Percentiles rank a stretch among this genome's conserved stretches.
Conservation (phyloP, 2,888 invertebrate genomes). For the Pasiphila rectangulata region DNA sequence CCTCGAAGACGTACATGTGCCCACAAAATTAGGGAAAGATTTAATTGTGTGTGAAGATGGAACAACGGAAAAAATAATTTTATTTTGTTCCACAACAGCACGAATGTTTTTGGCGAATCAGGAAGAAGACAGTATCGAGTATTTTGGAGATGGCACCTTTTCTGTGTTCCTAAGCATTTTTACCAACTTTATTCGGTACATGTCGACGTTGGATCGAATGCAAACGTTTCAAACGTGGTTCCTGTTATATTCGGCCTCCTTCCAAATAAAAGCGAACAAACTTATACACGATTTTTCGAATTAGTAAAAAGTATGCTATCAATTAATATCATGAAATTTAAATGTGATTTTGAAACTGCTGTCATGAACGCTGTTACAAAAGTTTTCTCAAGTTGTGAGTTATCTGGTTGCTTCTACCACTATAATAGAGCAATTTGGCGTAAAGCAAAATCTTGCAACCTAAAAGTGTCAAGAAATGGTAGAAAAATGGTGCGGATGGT, state of each 20-base stretch:
- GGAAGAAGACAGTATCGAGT: too few relatives aligned
- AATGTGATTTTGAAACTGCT: conserved; percentile 1
- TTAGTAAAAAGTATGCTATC: background rate
- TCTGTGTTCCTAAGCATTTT: conserved; percentile 4
- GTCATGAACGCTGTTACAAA: too few relatives aligned
- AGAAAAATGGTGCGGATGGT: too few relatives aligned
- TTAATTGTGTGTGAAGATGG: conserved; percentile 16
- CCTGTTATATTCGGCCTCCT: conserved; percentile 2
- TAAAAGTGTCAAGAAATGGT: too few relatives aligned
- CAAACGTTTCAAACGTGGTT: background rate
- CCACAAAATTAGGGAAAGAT: conserved; percentile 12
- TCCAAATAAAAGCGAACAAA: conserved; percentile 1
- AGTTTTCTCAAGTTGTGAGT: too few relatives aligned
- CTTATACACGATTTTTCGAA: background rate
- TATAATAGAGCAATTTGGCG: too few relatives aligned
- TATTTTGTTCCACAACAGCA: conserved; percentile 15
- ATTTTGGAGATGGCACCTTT: conserved; percentile 8
- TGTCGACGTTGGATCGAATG: background rate
- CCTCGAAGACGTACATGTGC: conserved; percentile 14
- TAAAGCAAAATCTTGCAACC: too few relatives aligned
- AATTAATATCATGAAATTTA: background rate
- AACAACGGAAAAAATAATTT: conserved; percentile 12
- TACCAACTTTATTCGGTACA: background rate
- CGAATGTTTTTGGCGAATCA: too few relatives aligned
- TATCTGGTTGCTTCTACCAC: too few relatives aligned